Percentiles rank a stretch among this genome's conserved stretches.
phyloP scores from a whole-genome alignment of 2,888 invertebrate species.

The Ochropleura leucogaster region DNA sequence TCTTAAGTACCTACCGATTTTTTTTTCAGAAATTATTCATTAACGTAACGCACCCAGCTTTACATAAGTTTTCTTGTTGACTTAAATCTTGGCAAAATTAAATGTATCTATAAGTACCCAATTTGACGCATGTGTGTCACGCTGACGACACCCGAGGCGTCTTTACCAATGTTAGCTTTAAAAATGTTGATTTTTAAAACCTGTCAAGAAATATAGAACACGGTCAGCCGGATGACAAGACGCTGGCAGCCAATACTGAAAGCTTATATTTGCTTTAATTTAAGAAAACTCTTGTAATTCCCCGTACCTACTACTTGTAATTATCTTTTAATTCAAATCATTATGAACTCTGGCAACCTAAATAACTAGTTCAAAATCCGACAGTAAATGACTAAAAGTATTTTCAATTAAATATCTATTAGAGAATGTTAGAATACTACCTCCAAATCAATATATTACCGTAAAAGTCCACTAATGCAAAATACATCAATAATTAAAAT shows the following conservation, averaged over 20 bases:
- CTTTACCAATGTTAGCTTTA: not conserved
- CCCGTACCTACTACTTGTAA: not conserved
- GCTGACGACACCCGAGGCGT: not conserved
- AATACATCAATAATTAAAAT: not conserved
- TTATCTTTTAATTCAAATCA: not conserved
- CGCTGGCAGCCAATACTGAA: constrained; percentile 10
- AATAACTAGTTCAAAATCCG: not conserved
- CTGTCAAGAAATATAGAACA: constrained; percentile 8
- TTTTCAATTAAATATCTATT: not conserved
- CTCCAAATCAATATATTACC: not conserved
- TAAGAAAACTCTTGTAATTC: not conserved
- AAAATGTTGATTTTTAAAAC: constrained; percentile 2
- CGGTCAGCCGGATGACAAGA: constrained; percentile 3
- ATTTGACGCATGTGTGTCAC: not conserved
- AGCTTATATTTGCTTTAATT: not conserved
- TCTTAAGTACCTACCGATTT: not conserved
- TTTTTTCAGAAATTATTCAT: not conserved
- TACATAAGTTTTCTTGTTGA: not conserved
- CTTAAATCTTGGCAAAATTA: not conserved
- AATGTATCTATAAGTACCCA: not conserved
- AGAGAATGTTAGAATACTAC: not conserved
- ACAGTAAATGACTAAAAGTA: no score
- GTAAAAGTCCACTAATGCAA: not conserved
- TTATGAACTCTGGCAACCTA: not conserved
- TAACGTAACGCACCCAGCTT: not conserved